Base-by-base conservation (phyloP, 2,888 invertebrate genomes). In the Galerucella pusilla region DNA sequence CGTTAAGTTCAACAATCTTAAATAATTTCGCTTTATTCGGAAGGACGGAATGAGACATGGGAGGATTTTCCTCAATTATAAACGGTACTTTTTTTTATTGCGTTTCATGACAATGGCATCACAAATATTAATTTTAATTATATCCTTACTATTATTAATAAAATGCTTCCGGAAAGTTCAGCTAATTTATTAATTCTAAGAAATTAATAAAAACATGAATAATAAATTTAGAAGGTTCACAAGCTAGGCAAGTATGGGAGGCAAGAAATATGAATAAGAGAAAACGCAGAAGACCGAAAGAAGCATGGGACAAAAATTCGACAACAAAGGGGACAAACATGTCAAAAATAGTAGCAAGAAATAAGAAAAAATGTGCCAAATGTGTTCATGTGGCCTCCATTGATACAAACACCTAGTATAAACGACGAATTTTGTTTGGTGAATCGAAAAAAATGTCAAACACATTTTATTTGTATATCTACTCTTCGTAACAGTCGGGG, bases 1-100 rank as follows among this genome's bases (percentile, higher is more conserved):
- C 64, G 64, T 65, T 65, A 65, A 65, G 64, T 65, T 65, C 64
- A 65, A 65, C 16, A 65, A 65, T 65, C 64, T 63, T 45, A 12
- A 63, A 63, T 14, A n/a, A 63, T 42, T 35, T n/a, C 45, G 64
- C 45, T 46, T 42, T 20, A 46, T 65, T 65, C 16, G 64, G 42
- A 42, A 42, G n/a, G n/a, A 46, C 20, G 46, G 49, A 4, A 49
- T 63, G 35, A 16, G n/a, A 61, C 61, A 61, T 12, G 28, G 42
- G 35, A 35, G 35, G 42, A 42, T 63, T 63, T 63, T 63, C 63
- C 63, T 35, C 16, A 63, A 63, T 63, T 63, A 57, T 57, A 57
- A 57, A 20, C 57, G 57, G 57, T 57, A 57, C 1, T 20, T 49
- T 49, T 35, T 42, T 52, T 52, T n/a, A 52, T 52, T 16, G n/a